Evolutionary conservation across 1,140 invertebrate species (phyloP).

Genomic region (Adelges cooleyi): DNA sequence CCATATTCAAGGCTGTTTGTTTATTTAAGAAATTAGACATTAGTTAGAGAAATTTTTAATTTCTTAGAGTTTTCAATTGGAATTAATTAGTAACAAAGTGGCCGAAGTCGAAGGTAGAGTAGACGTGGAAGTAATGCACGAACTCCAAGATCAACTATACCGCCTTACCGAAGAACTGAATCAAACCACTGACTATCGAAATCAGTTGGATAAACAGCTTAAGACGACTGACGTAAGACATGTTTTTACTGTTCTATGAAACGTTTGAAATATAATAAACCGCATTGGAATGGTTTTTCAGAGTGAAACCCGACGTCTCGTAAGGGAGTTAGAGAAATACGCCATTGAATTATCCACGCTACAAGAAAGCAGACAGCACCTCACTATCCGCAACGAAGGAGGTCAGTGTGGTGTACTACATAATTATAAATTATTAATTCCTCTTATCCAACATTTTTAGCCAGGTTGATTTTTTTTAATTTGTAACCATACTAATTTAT

Average conservation of each 20-base stretch:
- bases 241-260: too few species aligned
- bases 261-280: too few species aligned
- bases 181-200: background rate
- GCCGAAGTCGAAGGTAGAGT: background rate
- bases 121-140: background rate
- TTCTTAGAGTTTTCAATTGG: constrained; percentile 15
- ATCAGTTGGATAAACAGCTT: background rate
- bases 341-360: background rate
- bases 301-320: background rate
- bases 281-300: too few species aligned
- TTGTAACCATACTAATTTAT: too few species aligned
- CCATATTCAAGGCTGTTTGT: too few species aligned
- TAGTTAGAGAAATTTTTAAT: too few species aligned
- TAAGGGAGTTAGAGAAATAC: constrained; percentile 3
- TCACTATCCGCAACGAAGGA: background rate
- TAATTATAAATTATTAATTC: too few species aligned
- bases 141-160: background rate
- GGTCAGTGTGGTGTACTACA: too few species aligned
- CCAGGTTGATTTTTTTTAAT: too few species aligned
- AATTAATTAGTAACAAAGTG: background rate
- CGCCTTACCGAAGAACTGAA: background rate
- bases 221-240: background rate
- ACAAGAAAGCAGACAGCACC: background rate
- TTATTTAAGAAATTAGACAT: too few species aligned
- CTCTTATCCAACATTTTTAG: too few species aligned